phyloP scores from a whole-genome alignment of 2,888 invertebrate species.

The Melanchra persicariae region DNA sequence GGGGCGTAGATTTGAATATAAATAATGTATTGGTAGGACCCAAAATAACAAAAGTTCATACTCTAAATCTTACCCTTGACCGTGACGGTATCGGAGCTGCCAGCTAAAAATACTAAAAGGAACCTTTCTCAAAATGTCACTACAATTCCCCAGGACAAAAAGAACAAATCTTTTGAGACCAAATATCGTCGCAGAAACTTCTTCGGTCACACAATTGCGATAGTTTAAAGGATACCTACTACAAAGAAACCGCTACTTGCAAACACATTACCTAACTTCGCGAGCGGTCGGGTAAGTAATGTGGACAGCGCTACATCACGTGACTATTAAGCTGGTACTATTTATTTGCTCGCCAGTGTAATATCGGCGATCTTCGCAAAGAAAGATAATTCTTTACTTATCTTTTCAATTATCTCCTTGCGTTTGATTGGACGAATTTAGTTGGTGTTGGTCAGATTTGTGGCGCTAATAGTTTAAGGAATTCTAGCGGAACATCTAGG shows the following conservation, averaged over 20 bases:
- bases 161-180: slow-evolving; percentile 25
- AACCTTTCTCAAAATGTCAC: slow-evolving; percentile 18
- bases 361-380: slow-evolving; percentile 59
- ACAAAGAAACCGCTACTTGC: slow-evolving; percentile 48
- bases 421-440: slow-evolving; percentile 73
- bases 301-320: slow-evolving; percentile 54
- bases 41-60: slow-evolving; percentile 33
- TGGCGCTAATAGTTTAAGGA: slow-evolving; percentile 37
- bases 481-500: slow-evolving; percentile 16
- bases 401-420: slow-evolving; percentile 83
- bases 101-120: slow-evolving; percentile 7
- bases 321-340: slow-evolving; percentile 65
- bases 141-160: slow-evolving; percentile 12
- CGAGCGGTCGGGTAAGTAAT: slow-evolving; percentile 55
- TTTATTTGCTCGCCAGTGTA: slow-evolving; percentile 64
- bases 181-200: slow-evolving; percentile 22
- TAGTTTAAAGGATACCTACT: slow-evolving; percentile 39
- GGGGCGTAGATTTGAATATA: slow-evolving; percentile 31
- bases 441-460: slow-evolving; percentile 60
- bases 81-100: slow-evolving; percentile 10
- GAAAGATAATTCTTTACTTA: slow-evolving; percentile 73
- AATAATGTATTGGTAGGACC: slow-evolving; percentile 39
- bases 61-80: slow-evolving; percentile 24
- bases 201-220: slow-evolving; percentile 24
- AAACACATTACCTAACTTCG: slow-evolving; percentile 57